These are phyloP conservation scores for Heliothis virescens DNA, from an alignment of 1,140 invertebrate genomes.

Conservation along the genomic window DNA sequence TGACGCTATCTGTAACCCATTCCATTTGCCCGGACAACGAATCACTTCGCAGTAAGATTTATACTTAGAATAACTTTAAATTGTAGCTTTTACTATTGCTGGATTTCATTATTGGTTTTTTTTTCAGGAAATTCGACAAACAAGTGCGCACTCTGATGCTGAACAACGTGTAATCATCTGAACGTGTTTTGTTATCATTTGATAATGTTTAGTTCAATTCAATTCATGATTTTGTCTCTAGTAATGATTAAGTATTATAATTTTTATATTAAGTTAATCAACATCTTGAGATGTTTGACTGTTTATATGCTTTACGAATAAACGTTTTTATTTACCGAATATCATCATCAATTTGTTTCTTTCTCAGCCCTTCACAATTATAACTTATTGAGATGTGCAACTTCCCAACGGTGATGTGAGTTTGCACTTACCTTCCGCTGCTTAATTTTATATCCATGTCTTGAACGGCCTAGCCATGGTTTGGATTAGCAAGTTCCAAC, in stretches of 20 bases:
- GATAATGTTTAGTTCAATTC: not conserved
- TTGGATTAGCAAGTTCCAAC: no score
- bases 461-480: no score
- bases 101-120: constrained; percentile 54
- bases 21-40: constrained; percentile 95
- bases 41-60: constrained; percentile 92
- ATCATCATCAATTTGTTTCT: no score
- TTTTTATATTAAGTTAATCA: constrained; percentile 24
- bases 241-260: not conserved
- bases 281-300: constrained; percentile 3
- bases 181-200: not conserved
- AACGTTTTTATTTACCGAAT: constrained; percentile 1
- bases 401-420: no score
- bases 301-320: constrained; percentile 29
- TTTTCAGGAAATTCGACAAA: constrained; percentile 88
- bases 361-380: no score
- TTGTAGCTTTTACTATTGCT: not conserved
- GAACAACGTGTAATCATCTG: constrained; percentile 75
- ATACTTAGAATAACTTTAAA: not conserved
- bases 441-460: no score
- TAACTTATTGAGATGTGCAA: no score
- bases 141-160: constrained; percentile 88
- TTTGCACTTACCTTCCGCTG: no score
- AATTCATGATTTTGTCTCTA: not conserved
- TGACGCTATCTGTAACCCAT: constrained; percentile 97